These are phyloP conservation scores for Rynchops niger DNA, from an alignment of 2,113 vertebrate species.

Conservation along the genomic window DNA sequence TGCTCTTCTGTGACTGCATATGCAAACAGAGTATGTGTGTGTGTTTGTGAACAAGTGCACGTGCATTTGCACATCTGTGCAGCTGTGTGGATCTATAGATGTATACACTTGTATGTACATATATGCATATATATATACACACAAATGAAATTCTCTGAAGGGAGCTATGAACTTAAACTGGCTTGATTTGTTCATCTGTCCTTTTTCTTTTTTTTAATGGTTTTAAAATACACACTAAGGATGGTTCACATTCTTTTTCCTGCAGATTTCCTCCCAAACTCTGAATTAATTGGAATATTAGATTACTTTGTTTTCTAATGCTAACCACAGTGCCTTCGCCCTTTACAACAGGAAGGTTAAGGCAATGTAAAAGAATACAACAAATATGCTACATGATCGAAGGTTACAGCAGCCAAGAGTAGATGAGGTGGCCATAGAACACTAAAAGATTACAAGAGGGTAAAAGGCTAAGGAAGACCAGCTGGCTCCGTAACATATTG, in stretches of 20 bases:
- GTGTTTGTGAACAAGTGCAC: background rate
- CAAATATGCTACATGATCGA: background rate
- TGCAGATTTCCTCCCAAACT: background rate
- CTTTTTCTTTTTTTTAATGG: background rate
- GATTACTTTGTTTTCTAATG: background rate
- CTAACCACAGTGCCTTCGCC: background rate
- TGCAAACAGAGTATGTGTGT: accelerated
- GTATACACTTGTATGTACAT: background rate
- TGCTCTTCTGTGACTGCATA: background rate
- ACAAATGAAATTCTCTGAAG: background rate
- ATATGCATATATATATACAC: background rate
- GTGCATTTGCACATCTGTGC: background rate
- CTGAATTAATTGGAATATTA: background rate
- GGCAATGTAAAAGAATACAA: background rate
- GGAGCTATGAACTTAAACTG: background rate
- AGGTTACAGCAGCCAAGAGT: background rate
- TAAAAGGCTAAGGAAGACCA: constrained; percentile 28
- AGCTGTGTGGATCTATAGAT: background rate
- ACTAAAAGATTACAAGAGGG: constrained; percentile 34
- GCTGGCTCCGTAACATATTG: background rate
- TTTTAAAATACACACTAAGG: background rate
- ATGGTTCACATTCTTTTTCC: background rate
- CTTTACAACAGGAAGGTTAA: background rate
- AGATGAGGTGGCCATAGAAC: background rate
- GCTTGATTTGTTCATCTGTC: background rate